Evolutionary conservation across 1,140 invertebrate species (phyloP), one percentile per base, ranked within the genome.

Genomic region (Centruroides vittatus): DNA sequence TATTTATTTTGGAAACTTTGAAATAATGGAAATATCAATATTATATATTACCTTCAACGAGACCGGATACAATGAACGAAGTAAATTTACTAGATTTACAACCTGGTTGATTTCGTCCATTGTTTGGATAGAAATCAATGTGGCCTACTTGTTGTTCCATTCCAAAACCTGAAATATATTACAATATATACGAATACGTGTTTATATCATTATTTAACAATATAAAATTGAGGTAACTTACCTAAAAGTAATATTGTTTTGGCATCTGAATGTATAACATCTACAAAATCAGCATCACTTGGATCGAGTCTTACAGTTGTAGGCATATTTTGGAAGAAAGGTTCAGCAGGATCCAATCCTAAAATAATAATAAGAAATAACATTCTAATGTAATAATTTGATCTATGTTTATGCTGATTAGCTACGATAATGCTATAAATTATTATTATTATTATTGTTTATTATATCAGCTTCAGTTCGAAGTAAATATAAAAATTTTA

Each of bases 81-180:
- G 34, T 5, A 34, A 12, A 5, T 34, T n/a, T 11, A 9, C 11
- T 60, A 10, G 35, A 41, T 23, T 55, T 12, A 72, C 90, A 93
- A 0, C 89, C 89, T 0, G 88, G 88, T 70, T 93, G 89, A 64
- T 88, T 84, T 70, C 86, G 86, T 5, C 88, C 88, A 67, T 89
- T 88, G 73, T 92, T 92, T 0, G 88, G 88, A 71, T 91, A 92
- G 71, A 91, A 91, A 72, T 92, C 88, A 62, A 90, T 71, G 70
- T 91, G 86, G 0, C 88, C 88, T 64, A 88, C 86, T 0, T 87
- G 83, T 69, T 89, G 84, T 11, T 82, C 84, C 83, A 89, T 90
- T 48, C 88, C 88, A 13, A 63, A 88, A 63, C 86, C 87, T 86
- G 78, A 88, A 50, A 41, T 2, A 8, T 41, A 6, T 41, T 41